Base-by-base conservation (phyloP, 2,888 invertebrate species). In the Aromia moschata region DNA sequence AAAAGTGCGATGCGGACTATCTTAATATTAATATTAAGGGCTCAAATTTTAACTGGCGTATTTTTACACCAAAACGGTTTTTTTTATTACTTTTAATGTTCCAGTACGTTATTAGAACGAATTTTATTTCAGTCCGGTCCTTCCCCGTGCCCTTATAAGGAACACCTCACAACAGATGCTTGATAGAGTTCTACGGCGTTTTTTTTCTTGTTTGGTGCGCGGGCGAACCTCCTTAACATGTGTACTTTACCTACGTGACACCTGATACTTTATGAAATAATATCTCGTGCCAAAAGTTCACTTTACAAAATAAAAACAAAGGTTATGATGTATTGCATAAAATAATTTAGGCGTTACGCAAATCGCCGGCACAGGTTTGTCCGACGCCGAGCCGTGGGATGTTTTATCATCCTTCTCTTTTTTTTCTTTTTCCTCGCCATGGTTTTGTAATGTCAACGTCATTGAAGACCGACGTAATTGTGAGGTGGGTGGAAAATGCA, bases 271-370 rank as follows among this genome's bases (percentile, higher is more conserved):
- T 55, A 59, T 59, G 59, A 59, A 59, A 59, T 44, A 59, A 49
- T 44, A 54, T 59, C 59, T 55, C 41, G 49, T 55, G 51, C 44
- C 47, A 59, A 55, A 59, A 59, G 59, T 55, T 59, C 59, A 51
- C 30, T 54, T 59, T 55, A 59, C 49, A 51, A 59, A 59, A 59
- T 49, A 49, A 55, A 59, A 59, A 59, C 43, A 59, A 59, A 49
- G 38, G 54, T 33, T 14, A 31, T 47, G 47, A 58, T 53, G 45
- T 52, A 45, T 58, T 58, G 47, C 58, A 53, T 53, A 53, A 58
- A 53, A 58, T 16, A 17, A 47, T 36, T 38, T 49, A n/a, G 17
- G 38, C 33, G 2, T 33, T 33, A 33, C 33, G 33, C 33, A 33
- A 33, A 33, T 33, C 33, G 33, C n/a, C 25, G 25, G 25, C 3